phyloP scores from a whole-genome alignment of 2,797 vertebrate species.

The Acipenser ruthenus region DNA sequence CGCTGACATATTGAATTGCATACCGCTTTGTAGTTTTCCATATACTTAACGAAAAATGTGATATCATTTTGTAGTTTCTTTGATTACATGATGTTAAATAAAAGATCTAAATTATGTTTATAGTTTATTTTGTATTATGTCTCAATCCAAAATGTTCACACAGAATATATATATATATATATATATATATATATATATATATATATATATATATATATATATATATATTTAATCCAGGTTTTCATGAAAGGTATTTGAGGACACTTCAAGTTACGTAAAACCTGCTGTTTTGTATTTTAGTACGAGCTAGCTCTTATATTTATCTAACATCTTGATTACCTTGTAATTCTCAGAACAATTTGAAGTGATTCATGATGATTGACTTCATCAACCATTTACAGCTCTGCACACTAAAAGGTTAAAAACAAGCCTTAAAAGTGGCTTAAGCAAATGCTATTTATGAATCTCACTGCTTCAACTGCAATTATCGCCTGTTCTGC shows the following conservation, averaged over 20 bases:
- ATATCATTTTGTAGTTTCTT: no score
- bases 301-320: background rate
- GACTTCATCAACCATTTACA: conserved; percentile 30
- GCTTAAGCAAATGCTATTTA: conserved; percentile 35
- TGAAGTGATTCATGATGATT: conserved; percentile 30
- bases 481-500: conserved; percentile 36
- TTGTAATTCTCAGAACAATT: conserved; percentile 21
- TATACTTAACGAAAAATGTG: no score
- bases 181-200: background rate
- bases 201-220: background rate
- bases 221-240: no score
- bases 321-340: conserved; percentile 14
- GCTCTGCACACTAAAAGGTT: conserved; percentile 30
- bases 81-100: no score
- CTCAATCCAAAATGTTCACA: background rate
- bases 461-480: conserved; percentile 23
- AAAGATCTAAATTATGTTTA: background rate
- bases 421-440: conserved; percentile 32
- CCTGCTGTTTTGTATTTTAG: no score
- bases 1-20: no score
- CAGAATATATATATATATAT: conserved; percentile 7
- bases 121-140: background rate
- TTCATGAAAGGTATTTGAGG: no score
- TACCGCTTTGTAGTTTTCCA: no score
- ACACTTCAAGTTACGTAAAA: no score